Base-by-base conservation (phyloP, 2,113 vertebrate genomes). In the Misgurnus mizolepis region DNA sequence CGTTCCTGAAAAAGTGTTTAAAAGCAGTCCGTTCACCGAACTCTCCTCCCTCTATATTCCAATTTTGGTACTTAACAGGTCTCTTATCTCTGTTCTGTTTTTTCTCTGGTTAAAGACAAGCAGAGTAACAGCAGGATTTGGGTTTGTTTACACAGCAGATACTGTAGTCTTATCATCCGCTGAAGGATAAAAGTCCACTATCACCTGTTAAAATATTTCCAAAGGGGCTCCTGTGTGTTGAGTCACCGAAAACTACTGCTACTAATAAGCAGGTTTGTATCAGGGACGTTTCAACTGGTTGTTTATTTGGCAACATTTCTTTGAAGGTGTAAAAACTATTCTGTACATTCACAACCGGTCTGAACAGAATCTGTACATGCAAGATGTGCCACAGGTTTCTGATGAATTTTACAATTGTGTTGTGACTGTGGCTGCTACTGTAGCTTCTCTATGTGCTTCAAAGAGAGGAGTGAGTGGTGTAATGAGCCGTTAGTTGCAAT, bases 41-140 rank as follows among this genome's bases (percentile, higher is more conserved):
- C 68, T 15, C 80, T 77, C 10, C 18, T 53, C 50, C 43, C 14
- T 12, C 45, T 15, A 45, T 4, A 58, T 60, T 27, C 43, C 55
- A n/a, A 6, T 27, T 43, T 45, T 55, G 34, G n/a, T 70, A 40
- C 34, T 47, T 68, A 58, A 39, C 61, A 45, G 34, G 62, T 68
- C 40, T 22, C 5, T 34, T 45, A n/a, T 66, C 65, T 68, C 14
- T 73, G 12, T 15, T 7, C 45, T 18, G 18, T 53, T 66, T 70
- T 69, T 53, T 47, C 76, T 76, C 5, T 6, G 65, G 15, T 78
- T 78, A 73, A 79, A 68, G 50, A 78, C 66, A 86, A 78, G 58
- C 53, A 55, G 73, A 84, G 76, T 64, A 82, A 66, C 78, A 73
- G 70, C 83, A 76, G 76, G 78, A 71, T 61, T 71, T 73, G 76